phyloP scores from a whole-genome alignment of 2,888 invertebrate species.

The Tetranychus truncatus region DNA sequence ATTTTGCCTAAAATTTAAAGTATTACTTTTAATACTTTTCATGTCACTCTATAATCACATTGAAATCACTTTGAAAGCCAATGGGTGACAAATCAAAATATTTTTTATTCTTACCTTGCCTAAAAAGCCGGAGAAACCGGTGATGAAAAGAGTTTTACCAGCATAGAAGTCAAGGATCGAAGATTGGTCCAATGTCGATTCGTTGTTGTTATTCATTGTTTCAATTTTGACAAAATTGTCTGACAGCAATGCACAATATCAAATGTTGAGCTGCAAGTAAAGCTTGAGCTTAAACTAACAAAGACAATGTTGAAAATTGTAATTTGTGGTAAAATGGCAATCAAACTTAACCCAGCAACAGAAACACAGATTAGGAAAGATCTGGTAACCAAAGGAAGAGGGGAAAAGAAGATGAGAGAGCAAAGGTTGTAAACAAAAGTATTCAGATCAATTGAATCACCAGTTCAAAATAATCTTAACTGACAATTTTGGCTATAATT shows the following conservation, averaged over 20 bases:
- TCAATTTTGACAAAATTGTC: background rate
- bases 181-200: background rate
- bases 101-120: slow-evolving; percentile 11
- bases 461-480: no score
- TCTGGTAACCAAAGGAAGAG: no score
- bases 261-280: background rate
- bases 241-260: background rate
- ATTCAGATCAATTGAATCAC: no score
- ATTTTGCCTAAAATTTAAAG: background rate
- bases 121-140: slow-evolving; percentile 15
- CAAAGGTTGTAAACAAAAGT: no score
- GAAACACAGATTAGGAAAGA: no score
- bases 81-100: background rate
- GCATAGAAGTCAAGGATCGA: slow-evolving; percentile 14
- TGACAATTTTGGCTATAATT: no score
- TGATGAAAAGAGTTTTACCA: slow-evolving; percentile 14
- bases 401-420: no score
- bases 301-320: no score
- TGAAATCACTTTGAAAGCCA: background rate
- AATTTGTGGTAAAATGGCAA: no score
- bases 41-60: no score
- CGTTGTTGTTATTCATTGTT: background rate
- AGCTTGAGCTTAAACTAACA: background rate
- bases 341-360: no score
- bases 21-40: background rate